Evolutionary conservation across 2,113 vertebrate species (phyloP).

Genomic region (Melanotaenia duboulayi): DNA sequence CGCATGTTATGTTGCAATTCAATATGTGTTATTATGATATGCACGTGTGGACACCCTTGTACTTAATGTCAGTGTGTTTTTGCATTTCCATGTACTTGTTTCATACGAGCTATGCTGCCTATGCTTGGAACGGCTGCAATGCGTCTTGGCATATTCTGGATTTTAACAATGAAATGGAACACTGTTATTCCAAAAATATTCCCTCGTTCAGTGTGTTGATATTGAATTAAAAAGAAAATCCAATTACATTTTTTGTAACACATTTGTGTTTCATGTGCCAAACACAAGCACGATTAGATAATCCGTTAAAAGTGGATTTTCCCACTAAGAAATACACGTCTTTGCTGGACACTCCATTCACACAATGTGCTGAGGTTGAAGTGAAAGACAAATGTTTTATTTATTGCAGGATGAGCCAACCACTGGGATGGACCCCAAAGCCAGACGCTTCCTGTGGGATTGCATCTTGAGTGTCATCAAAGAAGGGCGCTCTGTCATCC

Average conservation of each 20-base stretch:
- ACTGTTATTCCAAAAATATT: neutral
- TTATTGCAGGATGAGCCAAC: constrained; percentile 92
- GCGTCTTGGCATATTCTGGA: too few relatives aligned
- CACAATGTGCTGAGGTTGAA: neutral
- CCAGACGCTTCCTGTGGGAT: constrained; percentile 96
- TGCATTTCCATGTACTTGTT: neutral
- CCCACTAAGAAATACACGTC: neutral
- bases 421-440: constrained; percentile 98
- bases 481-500: constrained; percentile 94
- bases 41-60: constrained; percentile 14
- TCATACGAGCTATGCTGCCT: neutral
- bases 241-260: neutral
- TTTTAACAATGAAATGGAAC: neutral
- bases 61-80: constrained; percentile 3
- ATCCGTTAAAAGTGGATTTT: neutral
- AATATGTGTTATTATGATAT: constrained; percentile 30
- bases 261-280: neutral
- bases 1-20: constrained; percentile 24
- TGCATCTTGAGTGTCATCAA: constrained; percentile 94
- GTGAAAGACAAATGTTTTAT: neutral
- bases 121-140: neutral
- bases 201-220: constrained; percentile 1
- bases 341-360: neutral
- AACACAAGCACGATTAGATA: neutral
- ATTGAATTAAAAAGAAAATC: neutral